These are phyloP conservation scores for Chrysochloris asiatica DNA, from an alignment of 2,113 vertebrate species.

Conservation along the genomic window DNA sequence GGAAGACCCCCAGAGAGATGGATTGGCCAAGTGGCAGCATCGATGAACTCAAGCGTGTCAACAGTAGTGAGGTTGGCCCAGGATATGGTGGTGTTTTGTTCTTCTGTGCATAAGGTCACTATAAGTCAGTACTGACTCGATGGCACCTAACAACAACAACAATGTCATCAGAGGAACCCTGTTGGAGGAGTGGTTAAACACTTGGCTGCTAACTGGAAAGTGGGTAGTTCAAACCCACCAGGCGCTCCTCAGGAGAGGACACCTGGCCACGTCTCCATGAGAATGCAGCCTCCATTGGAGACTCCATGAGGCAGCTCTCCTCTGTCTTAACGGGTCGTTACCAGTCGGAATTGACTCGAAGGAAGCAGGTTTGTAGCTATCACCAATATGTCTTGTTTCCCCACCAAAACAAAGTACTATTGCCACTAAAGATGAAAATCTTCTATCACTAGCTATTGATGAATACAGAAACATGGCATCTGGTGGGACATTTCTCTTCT, in stretches of 20 bases:
- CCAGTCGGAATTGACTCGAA: neutral
- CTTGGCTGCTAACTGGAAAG: neutral
- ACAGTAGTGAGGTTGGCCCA: no score
- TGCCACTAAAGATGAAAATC: neutral
- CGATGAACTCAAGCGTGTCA: no score
- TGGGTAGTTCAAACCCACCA: neutral
- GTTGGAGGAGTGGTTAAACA: no score
- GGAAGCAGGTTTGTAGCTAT: neutral
- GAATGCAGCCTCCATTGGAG: neutral
- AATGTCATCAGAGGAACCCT: neutral
- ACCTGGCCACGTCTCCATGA: neutral
- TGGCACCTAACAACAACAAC: no score
- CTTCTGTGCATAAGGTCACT: no score
- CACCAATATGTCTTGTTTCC: neutral
- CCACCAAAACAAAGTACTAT: neutral
- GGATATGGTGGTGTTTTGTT: no score
- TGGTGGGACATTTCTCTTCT: neutral
- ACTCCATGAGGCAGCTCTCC: neutral
- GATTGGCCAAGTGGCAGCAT: no score
- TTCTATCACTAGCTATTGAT: neutral
- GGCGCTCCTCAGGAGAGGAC: neutral
- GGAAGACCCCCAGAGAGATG: no score
- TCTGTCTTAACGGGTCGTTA: neutral
- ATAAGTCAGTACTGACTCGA: no score
- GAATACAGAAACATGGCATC: no score